phyloP scores from a whole-genome alignment of 2,113 vertebrate species.

The Campylomormyrus numenius region DNA sequence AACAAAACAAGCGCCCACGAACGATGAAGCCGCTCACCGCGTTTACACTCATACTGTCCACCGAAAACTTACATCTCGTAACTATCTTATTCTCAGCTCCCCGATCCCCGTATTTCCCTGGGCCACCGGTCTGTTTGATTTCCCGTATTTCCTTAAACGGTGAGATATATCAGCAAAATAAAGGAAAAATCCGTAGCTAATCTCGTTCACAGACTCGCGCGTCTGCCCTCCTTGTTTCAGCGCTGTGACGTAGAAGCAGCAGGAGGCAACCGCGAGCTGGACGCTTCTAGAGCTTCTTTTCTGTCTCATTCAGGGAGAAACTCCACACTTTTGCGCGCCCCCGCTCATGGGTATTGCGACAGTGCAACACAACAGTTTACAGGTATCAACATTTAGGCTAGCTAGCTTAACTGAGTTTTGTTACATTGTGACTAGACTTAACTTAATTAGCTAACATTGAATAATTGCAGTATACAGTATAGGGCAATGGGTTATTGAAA shows the following conservation, averaged over 20 bases:
- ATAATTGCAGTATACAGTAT: background rate
- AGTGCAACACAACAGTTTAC: background rate
- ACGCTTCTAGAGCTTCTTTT: conserved; percentile 55
- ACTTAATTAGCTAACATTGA: background rate
- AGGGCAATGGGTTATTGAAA: background rate
- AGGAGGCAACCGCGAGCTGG: conserved; percentile 17
- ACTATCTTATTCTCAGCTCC: background rate
- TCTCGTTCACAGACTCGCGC: conserved; percentile 29
- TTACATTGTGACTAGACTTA: background rate
- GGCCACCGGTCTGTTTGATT: background rate
- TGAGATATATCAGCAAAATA: background rate
- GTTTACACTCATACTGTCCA: background rate
- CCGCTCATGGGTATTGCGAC: conserved; percentile 21
- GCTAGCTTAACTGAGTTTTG: background rate
- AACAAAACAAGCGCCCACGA: background rate
- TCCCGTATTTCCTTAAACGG: background rate
- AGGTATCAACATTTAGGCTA: background rate
- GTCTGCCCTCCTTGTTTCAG: conserved; percentile 28
- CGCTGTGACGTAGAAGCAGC: conserved; percentile 38
- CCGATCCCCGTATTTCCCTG: background rate
- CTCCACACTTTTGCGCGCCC: background rate
- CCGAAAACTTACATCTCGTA: conserved; percentile 23
- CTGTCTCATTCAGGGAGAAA: background rate
- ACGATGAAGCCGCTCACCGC: background rate
- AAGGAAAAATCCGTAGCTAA: background rate